Evolutionary conservation across 2,888 invertebrate species (phyloP).

Genomic region (Drosophila pseudotakahashii): DNA sequence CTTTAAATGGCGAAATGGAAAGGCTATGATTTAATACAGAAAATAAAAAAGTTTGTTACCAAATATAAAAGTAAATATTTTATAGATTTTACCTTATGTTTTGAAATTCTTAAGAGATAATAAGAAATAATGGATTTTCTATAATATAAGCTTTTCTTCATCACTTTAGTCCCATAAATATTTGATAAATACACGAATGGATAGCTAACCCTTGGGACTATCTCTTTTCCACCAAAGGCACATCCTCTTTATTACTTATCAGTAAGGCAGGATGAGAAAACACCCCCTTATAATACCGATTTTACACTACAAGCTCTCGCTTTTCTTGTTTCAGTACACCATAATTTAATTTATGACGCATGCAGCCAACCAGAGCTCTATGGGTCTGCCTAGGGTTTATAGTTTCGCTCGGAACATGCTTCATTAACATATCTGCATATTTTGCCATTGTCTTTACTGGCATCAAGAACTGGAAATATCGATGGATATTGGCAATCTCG

Average conservation of each 20-base stretch:
- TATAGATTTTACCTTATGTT: too few species aligned
- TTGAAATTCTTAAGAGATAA: not conserved
- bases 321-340: conserved; percentile 3
- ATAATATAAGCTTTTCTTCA: not conserved
- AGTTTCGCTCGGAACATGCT: conserved; percentile 29
- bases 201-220: not conserved
- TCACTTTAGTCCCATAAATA: not conserved
- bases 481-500: conserved; percentile 30
- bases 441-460: conserved; percentile 27
- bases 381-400: conserved; percentile 3
- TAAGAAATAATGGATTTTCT: not conserved
- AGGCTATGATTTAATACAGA: not conserved
- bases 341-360: conserved; percentile 10
- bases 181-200: not conserved
- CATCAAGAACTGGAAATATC: conserved; percentile 18
- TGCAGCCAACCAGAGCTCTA: conserved; percentile 4
- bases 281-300: not conserved
- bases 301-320: conserved; percentile 1
- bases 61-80: too few species aligned
- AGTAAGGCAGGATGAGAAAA: not conserved
- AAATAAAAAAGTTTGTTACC: not conserved
- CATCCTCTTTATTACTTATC: not conserved
- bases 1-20: not conserved
- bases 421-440: conserved; percentile 38
- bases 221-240: not conserved